Base-by-base conservation (phyloP, 2,888 invertebrate genomes). In the Caenorhabditis angaria region DNA sequence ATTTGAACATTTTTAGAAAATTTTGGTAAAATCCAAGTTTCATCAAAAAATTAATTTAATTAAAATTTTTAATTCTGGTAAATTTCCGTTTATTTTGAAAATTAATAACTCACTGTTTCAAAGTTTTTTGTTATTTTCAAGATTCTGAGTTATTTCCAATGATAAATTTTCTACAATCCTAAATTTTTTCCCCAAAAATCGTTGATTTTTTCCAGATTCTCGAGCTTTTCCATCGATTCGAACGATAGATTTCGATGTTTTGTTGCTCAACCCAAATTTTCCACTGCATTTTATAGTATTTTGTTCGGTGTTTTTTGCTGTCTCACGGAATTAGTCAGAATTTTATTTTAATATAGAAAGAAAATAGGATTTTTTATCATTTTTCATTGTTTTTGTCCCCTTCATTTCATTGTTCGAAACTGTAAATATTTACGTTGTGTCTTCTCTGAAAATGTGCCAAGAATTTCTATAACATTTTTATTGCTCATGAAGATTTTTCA, bases 221-320 rank as follows among this genome's bases (percentile, higher is more conserved):
- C n/a, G 69, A 70, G 53, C 63, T 65, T 22, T 51, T 65, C n/a
- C 64, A 61, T 10, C 64, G 56, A 53, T 29, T 65, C 47, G 32
- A 65, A 20, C 69, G 69, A 70, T 70, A 54, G 51, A 6, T 14
- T 41, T 12, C 18, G 14, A 41, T 12, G 41, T n/a, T n/a, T n/a
- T n/a, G 41, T 18, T 18, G 3, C 6, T 56, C 57, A 28, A 48
- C 59, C n/a, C 48, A 8, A n/a, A 32, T 41, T 59, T 58, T 24
- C 41, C 18, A n/a, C 18, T 27, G 54, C 53, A 54, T 61, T 48
- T 32, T 53, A 27, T 28, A 20, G 27, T n/a, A 41, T 61, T 41
- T n/a, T n/a, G 18, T 18, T 41, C 41, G 41, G 41, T 41, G 6
- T 41, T 41, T 41, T 54, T 24, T 28, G n/a, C n/a, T 14, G 41